These are phyloP conservation scores for Porites evermanni DNA, from an alignment of 92 coral and sea anemone species.

Conservation along the genomic window DNA sequence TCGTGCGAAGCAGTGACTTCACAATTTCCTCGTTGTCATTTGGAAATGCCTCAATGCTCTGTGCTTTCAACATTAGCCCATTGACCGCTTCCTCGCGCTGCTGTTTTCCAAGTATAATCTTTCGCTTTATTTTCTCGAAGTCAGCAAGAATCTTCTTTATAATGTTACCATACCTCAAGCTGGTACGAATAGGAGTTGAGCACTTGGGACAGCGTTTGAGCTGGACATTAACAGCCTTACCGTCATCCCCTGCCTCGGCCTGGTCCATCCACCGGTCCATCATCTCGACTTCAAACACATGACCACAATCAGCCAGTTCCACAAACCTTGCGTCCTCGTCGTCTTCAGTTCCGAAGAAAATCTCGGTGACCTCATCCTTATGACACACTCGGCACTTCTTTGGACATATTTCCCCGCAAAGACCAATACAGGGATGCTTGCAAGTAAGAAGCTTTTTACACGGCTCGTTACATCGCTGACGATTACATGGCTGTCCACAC, in stretches of 20 bases:
- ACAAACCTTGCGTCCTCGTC: conserved; percentile 85
- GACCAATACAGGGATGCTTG: conserved; percentile 86
- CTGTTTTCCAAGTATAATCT: too few relatives aligned
- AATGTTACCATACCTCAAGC: conserved; percentile 91
- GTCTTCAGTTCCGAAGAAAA: conserved; percentile 83
- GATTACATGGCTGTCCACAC: conserved; percentile 84
- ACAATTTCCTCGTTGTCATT: too few relatives aligned
- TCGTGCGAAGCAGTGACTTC: conserved; percentile 5
- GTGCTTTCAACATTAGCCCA: background rate
- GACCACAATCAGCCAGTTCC: conserved; percentile 86
- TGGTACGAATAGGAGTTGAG: conserved; percentile 78
- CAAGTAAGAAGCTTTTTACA: conserved; percentile 71
- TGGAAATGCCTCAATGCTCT: too few relatives aligned
- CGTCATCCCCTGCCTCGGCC: conserved; percentile 41
- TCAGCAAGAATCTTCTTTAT: conserved; percentile 80
- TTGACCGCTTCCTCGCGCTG: background rate
- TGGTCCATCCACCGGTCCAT: conserved; percentile 88
- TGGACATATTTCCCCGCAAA: conserved; percentile 96
- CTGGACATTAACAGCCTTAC: conserved; percentile 64
- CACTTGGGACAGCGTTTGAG: conserved; percentile 87
- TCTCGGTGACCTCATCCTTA: conserved; percentile 85
- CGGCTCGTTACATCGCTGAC: conserved; percentile 75
- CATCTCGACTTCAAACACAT: conserved; percentile 79
- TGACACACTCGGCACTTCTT: conserved; percentile 89
- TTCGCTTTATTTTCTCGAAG: conserved; percentile 74